These are phyloP conservation scores for Drymonia ruficornis DNA, from an alignment of 2,888 invertebrate species.

Conservation along the genomic window DNA sequence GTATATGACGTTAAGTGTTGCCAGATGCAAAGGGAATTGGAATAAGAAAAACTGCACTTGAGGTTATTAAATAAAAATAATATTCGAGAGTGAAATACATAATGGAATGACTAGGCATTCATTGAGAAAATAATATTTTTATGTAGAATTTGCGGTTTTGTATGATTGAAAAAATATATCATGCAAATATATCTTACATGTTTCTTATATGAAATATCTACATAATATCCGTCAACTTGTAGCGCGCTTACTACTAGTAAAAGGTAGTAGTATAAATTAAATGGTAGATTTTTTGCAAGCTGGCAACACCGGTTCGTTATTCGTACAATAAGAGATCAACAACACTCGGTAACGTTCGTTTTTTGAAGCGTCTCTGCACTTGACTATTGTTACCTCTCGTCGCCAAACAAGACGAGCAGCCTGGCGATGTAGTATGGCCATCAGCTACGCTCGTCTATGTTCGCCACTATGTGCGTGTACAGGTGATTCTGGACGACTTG, in stretches of 20 bases:
- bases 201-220: too few relatives aligned
- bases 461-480: conserved; percentile 93
- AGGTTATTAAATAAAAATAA: background rate
- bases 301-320: conserved; percentile 10
- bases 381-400: conserved; percentile 61
- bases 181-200: too few relatives aligned
- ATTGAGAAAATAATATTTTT: background rate
- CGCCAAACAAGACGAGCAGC: conserved; percentile 81
- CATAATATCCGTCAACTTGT: too few relatives aligned
- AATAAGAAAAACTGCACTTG: background rate
- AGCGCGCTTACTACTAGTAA: too few relatives aligned
- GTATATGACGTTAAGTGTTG: background rate
- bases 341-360: conserved; percentile 43
- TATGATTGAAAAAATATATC: too few relatives aligned
- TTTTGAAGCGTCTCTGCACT: conserved; percentile 27
- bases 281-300: background rate
- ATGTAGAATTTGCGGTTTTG: too few relatives aligned
- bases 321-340: conserved; percentile 21
- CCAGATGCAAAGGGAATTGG: conserved; percentile 1
- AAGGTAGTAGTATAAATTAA: too few relatives aligned
- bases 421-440: conserved; percentile 85
- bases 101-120: too few relatives aligned
- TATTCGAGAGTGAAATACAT: background rate
- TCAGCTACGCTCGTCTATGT: conserved; percentile 90
- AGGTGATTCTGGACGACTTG: conserved; percentile 88